phyloP scores from a whole-genome alignment of 2,797 vertebrate genomes.

The Pipistrellus kuhlii region DNA sequence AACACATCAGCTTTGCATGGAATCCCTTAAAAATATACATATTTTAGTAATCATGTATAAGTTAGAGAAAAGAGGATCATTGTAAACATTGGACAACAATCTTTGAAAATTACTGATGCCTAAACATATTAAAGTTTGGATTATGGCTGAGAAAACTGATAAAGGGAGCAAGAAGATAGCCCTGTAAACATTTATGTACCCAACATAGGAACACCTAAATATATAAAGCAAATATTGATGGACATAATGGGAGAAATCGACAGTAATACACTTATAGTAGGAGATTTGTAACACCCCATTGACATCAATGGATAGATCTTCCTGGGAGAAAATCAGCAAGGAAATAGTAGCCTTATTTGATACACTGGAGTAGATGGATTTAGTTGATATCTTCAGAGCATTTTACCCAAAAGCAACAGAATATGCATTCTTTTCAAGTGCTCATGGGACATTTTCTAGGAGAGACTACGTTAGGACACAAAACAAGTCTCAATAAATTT shows the following conservation, averaged over 20 bases:
- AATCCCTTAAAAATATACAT: not conserved
- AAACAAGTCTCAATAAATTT: not conserved
- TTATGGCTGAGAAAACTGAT: not conserved
- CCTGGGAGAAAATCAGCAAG: not conserved
- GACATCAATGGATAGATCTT: not conserved
- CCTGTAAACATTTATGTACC: not conserved
- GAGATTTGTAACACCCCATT: not conserved
- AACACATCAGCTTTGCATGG: not conserved
- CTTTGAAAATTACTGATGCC: constrained; percentile 11
- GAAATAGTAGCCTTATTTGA: not conserved
- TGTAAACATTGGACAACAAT: constrained; percentile 2
- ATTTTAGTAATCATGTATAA: not conserved
- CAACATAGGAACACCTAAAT: not conserved
- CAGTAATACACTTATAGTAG: not conserved
- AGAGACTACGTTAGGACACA: not conserved
- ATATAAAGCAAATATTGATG: not conserved
- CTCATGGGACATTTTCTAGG: not conserved
- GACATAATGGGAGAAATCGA: not conserved
- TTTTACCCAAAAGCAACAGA: not conserved
- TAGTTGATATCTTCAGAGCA: not conserved
- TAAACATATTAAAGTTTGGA: not conserved
- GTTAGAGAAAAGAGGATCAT: constrained; percentile 27
- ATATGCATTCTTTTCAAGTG: not conserved
- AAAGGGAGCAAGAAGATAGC: not conserved
- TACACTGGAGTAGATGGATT: not conserved